A percentile compares a stretch with the other conserved stretches of the same genome.
Conservation (phyloP, 2,113 vertebrate species). For the Catharus fuscescens region DNA sequence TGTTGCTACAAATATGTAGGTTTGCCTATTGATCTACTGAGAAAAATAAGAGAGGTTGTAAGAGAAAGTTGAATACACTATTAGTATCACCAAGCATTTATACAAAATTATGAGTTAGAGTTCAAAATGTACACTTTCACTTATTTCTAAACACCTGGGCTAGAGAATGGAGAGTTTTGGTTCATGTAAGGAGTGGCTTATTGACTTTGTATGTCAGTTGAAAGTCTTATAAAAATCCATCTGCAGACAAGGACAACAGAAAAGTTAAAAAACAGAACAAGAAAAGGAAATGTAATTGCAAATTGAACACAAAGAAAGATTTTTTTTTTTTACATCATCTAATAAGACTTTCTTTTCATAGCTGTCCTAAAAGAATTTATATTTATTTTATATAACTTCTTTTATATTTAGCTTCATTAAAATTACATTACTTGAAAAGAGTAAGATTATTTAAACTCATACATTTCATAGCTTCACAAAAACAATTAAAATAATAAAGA, state of each 20-base stretch:
- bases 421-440: background rate
- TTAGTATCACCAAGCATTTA: background rate
- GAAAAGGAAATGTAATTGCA: background rate
- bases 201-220: background rate
- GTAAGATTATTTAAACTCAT: slow-evolving; percentile 7
- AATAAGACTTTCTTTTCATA: background rate
- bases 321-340: background rate
- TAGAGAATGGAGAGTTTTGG: background rate
- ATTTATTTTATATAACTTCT: background rate
- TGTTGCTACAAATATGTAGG: background rate
- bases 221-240: background rate
- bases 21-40: background rate
- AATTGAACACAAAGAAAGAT: background rate
- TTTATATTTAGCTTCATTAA: background rate
- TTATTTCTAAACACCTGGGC: background rate
- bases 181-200: background rate
- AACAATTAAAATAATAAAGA: background rate
- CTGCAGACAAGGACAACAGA: background rate
- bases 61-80: background rate
- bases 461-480: background rate
- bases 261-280: background rate
- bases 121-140: background rate
- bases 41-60: background rate
- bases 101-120: background rate
- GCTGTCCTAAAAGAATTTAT: background rate